These are phyloP conservation scores for Entomobrya proxima DNA, from an alignment of 2,888 invertebrate species.

Conservation along the genomic window DNA sequence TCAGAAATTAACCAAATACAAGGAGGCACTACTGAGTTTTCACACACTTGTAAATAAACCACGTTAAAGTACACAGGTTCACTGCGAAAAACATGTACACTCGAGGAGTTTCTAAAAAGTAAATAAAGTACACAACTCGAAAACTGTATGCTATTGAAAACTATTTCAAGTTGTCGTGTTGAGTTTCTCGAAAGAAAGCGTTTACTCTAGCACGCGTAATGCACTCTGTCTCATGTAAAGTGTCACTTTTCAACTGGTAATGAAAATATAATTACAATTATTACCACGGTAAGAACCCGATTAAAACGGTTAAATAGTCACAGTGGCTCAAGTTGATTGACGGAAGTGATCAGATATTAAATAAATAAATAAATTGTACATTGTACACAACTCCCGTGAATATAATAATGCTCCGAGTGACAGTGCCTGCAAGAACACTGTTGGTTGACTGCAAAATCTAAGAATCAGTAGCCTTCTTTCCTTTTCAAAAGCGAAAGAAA, in stretches of 20 bases:
- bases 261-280: slow-evolving; percentile 10
- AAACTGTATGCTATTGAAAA: too few relatives aligned
- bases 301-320: not conserved
- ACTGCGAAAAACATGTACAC: too few relatives aligned
- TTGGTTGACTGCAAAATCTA: not conserved
- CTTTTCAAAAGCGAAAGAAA: not conserved
- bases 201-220: not conserved
- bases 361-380: not conserved
- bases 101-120: too few relatives aligned
- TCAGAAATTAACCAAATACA: too few relatives aligned
- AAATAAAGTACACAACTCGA: too few relatives aligned
- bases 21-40: too few relatives aligned
- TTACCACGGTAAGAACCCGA: not conserved
- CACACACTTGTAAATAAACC: too few relatives aligned
- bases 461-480: not conserved
- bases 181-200: not conserved
- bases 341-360: slow-evolving; percentile 25
- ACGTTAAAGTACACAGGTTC: too few relatives aligned
- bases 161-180: too few relatives aligned
- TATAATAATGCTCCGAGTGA: slow-evolving; percentile 1
- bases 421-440: not conserved
- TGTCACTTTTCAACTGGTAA: not conserved
- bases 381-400: not conserved
- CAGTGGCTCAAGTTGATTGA: slow-evolving; percentile 11
- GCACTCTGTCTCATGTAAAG: slow-evolving; percentile 15